Percentiles rank a stretch among this genome's conserved stretches.
These are phyloP conservation scores for Coracias cyanogaster DNA, from an alignment of 2,797 vertebrate species.

Conservation along the genomic window DNA sequence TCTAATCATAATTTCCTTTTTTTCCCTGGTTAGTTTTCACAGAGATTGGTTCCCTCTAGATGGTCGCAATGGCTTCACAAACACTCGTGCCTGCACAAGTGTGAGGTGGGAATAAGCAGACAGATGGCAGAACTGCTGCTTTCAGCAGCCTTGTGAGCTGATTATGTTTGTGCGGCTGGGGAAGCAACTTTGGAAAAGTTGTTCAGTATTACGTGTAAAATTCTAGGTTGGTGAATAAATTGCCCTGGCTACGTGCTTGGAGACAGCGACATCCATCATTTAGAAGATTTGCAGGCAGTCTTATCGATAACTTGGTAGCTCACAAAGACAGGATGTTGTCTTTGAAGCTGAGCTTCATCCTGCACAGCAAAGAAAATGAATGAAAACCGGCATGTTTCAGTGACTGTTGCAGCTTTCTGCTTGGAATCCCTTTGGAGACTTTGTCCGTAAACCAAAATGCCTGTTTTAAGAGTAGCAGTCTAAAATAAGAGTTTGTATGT, in stretches of 20 bases:
- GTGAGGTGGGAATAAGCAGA: slow-evolving; percentile 62
- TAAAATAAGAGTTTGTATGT: neutral
- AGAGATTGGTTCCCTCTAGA: neutral
- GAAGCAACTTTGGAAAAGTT: slow-evolving; percentile 50
- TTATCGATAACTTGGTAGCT: neutral
- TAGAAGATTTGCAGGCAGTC: neutral
- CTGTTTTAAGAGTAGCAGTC: neutral
- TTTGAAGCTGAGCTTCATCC: neutral
- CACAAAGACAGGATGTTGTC: neutral
- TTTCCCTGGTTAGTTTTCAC: neutral
- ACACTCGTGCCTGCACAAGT: slow-evolving; percentile 41
- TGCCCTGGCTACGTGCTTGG: neutral
- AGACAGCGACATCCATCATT: neutral
- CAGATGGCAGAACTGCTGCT: slow-evolving; percentile 74
- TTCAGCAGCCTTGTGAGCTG: slow-evolving; percentile 66
- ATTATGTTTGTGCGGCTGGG: slow-evolving; percentile 53
- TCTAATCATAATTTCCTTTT: neutral
- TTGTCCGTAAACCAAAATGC: neutral
- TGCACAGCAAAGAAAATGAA: neutral
- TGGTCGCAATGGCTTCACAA: slow-evolving; percentile 15
- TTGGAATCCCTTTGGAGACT: neutral
- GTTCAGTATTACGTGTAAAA: neutral
- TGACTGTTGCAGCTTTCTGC: neutral
- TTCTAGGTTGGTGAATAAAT: neutral
- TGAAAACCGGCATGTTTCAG: neutral